These are phyloP conservation scores for Cheilosia urbana DNA, from an alignment of 2,888 invertebrate species.

Conservation along the genomic window DNA sequence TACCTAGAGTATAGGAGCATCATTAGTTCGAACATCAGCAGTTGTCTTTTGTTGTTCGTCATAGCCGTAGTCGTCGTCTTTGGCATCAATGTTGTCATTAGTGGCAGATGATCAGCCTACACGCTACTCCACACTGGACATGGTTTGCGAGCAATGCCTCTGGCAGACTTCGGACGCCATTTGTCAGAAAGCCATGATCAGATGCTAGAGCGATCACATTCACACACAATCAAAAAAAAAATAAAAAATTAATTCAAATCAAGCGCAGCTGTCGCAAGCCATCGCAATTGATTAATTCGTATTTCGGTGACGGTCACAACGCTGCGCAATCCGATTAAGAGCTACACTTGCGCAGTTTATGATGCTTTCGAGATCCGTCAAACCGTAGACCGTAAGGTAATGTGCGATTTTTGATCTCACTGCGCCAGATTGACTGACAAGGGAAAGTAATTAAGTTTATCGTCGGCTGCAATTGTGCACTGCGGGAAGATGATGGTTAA, in stretches of 20 bases:
- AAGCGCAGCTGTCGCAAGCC: constrained; percentile 62
- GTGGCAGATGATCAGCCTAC: constrained; percentile 65
- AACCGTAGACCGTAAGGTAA: constrained; percentile 44
- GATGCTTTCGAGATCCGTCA: constrained; percentile 50
- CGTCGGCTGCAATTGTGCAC: constrained; percentile 64
- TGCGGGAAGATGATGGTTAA: constrained; percentile 60
- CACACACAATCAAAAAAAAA: constrained; percentile 37
- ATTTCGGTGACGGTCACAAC: constrained; percentile 60
- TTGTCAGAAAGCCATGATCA: constrained; percentile 33
- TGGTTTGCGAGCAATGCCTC: constrained; percentile 44
- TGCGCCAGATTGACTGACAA: constrained; percentile 70
- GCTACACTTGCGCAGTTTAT: constrained; percentile 45
- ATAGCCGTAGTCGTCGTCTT: constrained; percentile 41
- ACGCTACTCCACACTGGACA: constrained; percentile 48
- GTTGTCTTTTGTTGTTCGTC: constrained; percentile 73
- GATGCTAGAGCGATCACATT: background rate
- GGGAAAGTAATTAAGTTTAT: constrained; percentile 75
- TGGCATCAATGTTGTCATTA: constrained; percentile 69
- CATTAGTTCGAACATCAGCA: constrained; percentile 72
- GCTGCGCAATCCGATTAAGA: constrained; percentile 50
- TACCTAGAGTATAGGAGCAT: constrained; percentile 56
- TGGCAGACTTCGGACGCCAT: constrained; percentile 53
- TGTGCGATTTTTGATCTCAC: constrained; percentile 71
- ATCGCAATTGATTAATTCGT: constrained; percentile 73
- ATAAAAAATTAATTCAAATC: constrained; percentile 57